Percentiles rank a stretch among this genome's conserved stretches.
Evolutionary conservation across 37 sponge, comb jelly and placozoan genomes (phyloP).

Genomic region (Tethya wilhelma): DNA sequence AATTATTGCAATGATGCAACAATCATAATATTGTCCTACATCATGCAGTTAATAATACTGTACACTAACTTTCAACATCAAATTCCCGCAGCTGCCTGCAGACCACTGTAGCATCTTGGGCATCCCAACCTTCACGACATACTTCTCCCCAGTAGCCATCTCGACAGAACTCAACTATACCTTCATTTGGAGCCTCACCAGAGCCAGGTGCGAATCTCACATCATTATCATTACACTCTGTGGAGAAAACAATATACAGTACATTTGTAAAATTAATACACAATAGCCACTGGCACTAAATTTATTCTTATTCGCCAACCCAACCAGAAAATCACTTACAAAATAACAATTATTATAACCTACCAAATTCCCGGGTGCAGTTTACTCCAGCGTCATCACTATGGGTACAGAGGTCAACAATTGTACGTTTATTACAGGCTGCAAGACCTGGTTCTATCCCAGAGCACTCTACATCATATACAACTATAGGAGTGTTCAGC

Average conservation of each 20-base stretch:
- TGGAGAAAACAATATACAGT: background rate
- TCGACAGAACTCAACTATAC: background rate
- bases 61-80: background rate
- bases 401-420: background rate
- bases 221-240: background rate
- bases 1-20: background rate
- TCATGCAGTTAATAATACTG: background rate
- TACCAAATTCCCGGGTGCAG: background rate
- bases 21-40: background rate
- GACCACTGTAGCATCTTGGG: no score
- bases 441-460: background rate
- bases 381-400: no score
- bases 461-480: background rate
- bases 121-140: no score
- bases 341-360: no score
- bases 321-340: no score
- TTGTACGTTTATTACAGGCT: background rate
- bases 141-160: no score
- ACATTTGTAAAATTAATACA: background rate
- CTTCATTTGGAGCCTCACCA: background rate
- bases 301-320: no score
- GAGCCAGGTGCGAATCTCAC: background rate
- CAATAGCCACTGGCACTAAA: no score
- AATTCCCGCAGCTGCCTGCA: background rate
- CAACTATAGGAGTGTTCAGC: background rate